Base-by-base conservation (phyloP, 2,797 vertebrate species). In the Triplophysa yarkandensis region DNA sequence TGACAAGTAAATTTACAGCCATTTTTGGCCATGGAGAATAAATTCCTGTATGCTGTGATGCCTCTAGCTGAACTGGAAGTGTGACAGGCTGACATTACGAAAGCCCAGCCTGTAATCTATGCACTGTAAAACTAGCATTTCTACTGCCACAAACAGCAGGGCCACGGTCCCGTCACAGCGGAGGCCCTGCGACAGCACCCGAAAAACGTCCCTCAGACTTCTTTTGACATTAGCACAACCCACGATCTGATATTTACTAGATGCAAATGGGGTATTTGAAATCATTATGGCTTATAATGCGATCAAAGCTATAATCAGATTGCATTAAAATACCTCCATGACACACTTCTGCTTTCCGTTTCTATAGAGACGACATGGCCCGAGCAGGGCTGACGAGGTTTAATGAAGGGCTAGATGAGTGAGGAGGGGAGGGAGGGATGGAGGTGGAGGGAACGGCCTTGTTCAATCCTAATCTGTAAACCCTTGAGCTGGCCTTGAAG, bases 261-360 rank as follows among this genome's bases (percentile, higher is more conserved):
- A 90, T 79, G 81, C 86, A 92, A 92, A 94, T 91, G 88, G 58
- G 82, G 76, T 88, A 87, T 91, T 92, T 92, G 89, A 87, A 88
- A 89, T 90, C 88, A 90, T 89, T 90, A 89, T 91, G 88, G 82
- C 80, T 73, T 88, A 91, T 92, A 93, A 93, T 91, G 89, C 89
- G 92, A 93, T 94, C 92, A 93, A 87, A 85, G 86, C 87, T 84
- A 77, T 94, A 94, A 94, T 94, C 93, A 92, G 92, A 91, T 94
- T 94, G 87, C 83, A 84, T 83, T 88, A 78, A 91, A 92, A 92
- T 90, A 82, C 90, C 88, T 88, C 83, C 85, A 83, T 91, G 91
- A 88, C 90, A 91, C 87, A 91, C 83, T 89, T 91, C 85, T 85
- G 44, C 63, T 57, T 44, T 68, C 70, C 34, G 64, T 75, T 52